Evolutionary conservation across 30 jellyfish, hydroid and myxozoan species (phyloP), one percentile per base, ranked within the genome.

Genomic region (Cassiopea andromeda): DNA sequence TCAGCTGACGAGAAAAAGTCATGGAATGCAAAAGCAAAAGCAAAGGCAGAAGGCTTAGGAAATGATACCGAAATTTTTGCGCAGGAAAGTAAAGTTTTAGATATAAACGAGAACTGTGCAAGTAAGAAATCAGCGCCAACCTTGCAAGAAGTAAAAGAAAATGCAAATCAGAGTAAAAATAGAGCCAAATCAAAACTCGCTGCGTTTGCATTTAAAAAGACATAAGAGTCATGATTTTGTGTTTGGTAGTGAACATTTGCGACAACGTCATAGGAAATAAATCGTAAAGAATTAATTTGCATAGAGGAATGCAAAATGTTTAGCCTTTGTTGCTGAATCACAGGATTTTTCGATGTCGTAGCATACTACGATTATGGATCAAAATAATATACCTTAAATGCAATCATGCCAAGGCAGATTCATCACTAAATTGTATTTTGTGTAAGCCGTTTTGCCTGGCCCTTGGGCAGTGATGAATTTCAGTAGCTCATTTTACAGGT

Each of bases 1-100:
- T 46, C 87, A 3, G 73, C 90, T 44, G 97, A 91, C 9, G 98
- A 83, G 71, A 96, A 96, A 89, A 89, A 88, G 82, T 27, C 79
- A 47, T 96, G 99, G 99, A 96, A 92, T 90, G 85, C 15, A 68
- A 91, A 87, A 79, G 97, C 97, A 58, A 85, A 78, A 48, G 97
- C 97, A 46, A 85, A 78, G 58, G 79, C 60, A 2, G 83, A 54
- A 44, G 47, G 44, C 46, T 15, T 45, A 68, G 60, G 73, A 43
- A 60, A 27, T 7, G 90, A 67, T 1, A 27, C 45, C 71, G 14
- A 48, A 9, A 64, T 14, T 6, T 64, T 46, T 1, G 72, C 44
- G n/a, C 14, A 66, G 1, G 85, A 66, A 68, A 19, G 49, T 15
- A 76, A 48, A 58, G 70, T 17, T 3, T 4, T 73, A n/a, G 68